A percentile compares a stretch with the other conserved stretches of the same genome.
These are phyloP conservation scores for Gymnopithys bicolor DNA, from an alignment of 2,797 vertebrate genomes.

Conservation along the genomic window DNA sequence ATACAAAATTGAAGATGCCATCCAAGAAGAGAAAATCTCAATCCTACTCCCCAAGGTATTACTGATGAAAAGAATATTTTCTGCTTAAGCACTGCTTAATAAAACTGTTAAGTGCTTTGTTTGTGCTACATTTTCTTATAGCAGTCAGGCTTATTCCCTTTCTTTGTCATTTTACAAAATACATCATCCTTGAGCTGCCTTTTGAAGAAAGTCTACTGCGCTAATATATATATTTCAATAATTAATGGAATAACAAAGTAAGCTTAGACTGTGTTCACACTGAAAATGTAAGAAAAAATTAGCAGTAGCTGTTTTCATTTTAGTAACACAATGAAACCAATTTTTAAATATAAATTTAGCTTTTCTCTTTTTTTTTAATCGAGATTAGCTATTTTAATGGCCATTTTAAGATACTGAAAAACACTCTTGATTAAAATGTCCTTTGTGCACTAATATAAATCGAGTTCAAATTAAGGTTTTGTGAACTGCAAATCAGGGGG, in stretches of 20 bases:
- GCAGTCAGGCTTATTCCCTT: not conserved
- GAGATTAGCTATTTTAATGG: not conserved
- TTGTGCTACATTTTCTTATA: constrained; percentile 7
- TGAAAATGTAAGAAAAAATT: constrained; percentile 56
- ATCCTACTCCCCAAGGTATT: not conserved
- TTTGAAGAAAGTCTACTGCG: constrained; percentile 48
- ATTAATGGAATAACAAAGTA: constrained; percentile 68
- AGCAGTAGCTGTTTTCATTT: constrained; percentile 26
- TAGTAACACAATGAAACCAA: not conserved
- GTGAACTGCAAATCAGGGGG: constrained; percentile 16
- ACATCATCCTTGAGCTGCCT: constrained; percentile 31
- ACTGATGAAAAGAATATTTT: not conserved
- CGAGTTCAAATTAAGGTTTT: constrained; percentile 28
- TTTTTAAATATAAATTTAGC: not conserved
- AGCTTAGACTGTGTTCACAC: not conserved
- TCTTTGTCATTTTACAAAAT: constrained; percentile 48
- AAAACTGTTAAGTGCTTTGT: constrained; percentile 10
- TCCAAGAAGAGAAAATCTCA: not conserved
- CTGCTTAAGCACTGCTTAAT: not conserved
- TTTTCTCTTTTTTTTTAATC: not conserved
- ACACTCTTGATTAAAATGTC: not conserved
- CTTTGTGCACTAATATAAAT: not conserved
- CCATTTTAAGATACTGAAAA: not conserved
- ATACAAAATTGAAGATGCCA: not conserved
- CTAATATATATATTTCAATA: constrained; percentile 63